A percentile compares a stretch with the other conserved stretches of the same genome.
Evolutionary conservation across 2,113 vertebrate genomes (phyloP).

Genomic region (Pavo muticus): DNA sequence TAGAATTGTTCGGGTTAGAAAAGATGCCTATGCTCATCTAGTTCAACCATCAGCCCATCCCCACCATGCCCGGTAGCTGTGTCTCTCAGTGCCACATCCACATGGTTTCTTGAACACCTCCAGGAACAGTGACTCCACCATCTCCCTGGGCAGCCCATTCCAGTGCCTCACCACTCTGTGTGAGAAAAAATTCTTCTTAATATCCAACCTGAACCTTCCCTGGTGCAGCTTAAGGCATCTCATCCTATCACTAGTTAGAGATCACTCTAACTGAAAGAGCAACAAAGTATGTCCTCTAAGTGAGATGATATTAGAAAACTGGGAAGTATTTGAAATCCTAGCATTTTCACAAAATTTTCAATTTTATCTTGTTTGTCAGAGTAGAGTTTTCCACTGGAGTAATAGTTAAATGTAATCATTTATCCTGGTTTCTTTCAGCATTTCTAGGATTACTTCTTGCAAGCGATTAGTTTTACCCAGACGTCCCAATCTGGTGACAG

Average conservation of each 20-base stretch:
- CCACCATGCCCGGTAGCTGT: too few relatives aligned
- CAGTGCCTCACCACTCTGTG: too few relatives aligned
- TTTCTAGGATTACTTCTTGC: background rate
- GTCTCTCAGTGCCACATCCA: too few relatives aligned
- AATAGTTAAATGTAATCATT: background rate
- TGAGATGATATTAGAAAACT: background rate
- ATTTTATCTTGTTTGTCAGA: background rate
- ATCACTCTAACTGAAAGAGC: background rate
- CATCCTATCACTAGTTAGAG: background rate
- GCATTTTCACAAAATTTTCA: background rate
- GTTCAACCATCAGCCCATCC: too few relatives aligned
- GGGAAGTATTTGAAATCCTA: background rate
- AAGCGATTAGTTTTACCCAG: background rate
- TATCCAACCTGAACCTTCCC: too few relatives aligned
- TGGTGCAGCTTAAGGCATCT: too few relatives aligned
- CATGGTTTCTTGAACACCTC: too few relatives aligned
- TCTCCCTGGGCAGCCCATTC: too few relatives aligned
- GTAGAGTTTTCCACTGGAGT: background rate
- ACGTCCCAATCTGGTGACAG: background rate
- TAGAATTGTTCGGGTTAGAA: too few relatives aligned
- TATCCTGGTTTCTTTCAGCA: background rate
- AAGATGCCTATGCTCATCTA: too few relatives aligned
- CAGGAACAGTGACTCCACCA: too few relatives aligned
- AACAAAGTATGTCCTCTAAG: accelerated
- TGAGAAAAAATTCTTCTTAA: too few relatives aligned